Percentiles rank a stretch among this genome's conserved stretches.
Evolutionary conservation across 1,140 invertebrate genomes (phyloP).

Genomic region (Cydia pomonella): DNA sequence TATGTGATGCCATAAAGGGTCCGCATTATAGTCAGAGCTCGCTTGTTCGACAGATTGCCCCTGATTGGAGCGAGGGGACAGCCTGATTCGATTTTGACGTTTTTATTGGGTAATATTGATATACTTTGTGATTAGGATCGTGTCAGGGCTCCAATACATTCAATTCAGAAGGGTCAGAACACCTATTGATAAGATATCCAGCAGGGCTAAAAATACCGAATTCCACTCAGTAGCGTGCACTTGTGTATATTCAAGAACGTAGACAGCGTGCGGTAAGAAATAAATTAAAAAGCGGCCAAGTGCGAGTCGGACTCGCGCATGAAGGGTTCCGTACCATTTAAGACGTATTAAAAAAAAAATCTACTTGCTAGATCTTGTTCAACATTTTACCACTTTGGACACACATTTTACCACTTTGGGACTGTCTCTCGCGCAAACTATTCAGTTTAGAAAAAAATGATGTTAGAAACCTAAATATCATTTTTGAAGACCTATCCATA

Average conservation of each 20-base stretch:
- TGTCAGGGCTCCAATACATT: conserved; percentile 45
- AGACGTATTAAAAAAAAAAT: too few species aligned
- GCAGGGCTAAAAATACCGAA: conserved; percentile 7
- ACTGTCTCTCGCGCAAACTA: too few species aligned
- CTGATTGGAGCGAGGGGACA: conserved; percentile 59
- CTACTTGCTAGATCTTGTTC: too few species aligned
- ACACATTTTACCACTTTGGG: too few species aligned
- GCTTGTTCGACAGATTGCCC: conserved; percentile 38
- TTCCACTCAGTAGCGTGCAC: conserved; percentile 2
- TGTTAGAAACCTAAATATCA: too few species aligned
- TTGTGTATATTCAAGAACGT: background rate
- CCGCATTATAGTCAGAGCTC: conserved; percentile 37
- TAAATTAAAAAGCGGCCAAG: too few species aligned
- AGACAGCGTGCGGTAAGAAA: background rate
- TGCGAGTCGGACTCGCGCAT: too few species aligned
- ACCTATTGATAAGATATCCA: conserved; percentile 42
- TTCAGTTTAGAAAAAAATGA: too few species aligned
- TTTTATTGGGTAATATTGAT: conserved; percentile 72
- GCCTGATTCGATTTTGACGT: conserved; percentile 68
- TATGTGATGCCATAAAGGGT: conserved; percentile 38
- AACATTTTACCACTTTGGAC: too few species aligned
- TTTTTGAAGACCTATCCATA: too few species aligned
- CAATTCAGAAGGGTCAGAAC: conserved; percentile 47
- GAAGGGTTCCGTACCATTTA: too few species aligned
- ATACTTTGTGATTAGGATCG: conserved; percentile 57